These are phyloP conservation scores for Danaus plexippus DNA, from an alignment of 1,140 invertebrate species.

Conservation along the genomic window DNA sequence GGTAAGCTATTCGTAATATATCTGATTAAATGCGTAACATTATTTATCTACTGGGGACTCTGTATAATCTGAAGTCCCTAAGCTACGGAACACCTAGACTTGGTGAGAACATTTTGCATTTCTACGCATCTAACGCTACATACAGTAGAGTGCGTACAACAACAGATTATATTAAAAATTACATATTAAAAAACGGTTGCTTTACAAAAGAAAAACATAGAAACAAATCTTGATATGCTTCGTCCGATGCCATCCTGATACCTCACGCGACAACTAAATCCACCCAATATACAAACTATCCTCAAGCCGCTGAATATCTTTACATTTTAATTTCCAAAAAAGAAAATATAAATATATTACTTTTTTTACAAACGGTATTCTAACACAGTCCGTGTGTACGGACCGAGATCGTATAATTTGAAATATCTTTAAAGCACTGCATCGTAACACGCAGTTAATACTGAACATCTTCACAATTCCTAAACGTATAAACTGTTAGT, in stretches of 20 bases:
- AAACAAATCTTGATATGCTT: slow-evolving; percentile 47
- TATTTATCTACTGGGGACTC: too few relatives aligned
- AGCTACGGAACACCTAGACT: slow-evolving; percentile 61
- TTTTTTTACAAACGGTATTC: too few relatives aligned
- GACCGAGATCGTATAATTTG: slow-evolving; percentile 22
- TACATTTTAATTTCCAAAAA: slow-evolving; percentile 33
- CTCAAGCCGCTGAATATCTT: slow-evolving; percentile 48
- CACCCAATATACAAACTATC: not conserved
- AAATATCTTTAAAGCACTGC: slow-evolving; percentile 34
- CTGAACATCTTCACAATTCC: slow-evolving; percentile 21
- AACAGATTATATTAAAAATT: slow-evolving; percentile 29
- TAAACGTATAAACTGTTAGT: not conserved
- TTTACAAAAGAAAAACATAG: slow-evolving; percentile 19
- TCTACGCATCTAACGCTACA: slow-evolving; percentile 48
- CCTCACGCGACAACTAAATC: slow-evolving; percentile 21
- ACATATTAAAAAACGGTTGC: too few relatives aligned
- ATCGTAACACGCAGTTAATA: slow-evolving; percentile 33
- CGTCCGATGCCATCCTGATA: slow-evolving; percentile 18
- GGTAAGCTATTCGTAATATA: too few relatives aligned
- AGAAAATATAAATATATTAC: slow-evolving; percentile 24
- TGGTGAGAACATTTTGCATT: slow-evolving; percentile 42
- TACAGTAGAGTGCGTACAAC: slow-evolving; percentile 44
- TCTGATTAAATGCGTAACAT: too few relatives aligned
- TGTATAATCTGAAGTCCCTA: slow-evolving; percentile 24
- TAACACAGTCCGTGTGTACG: slow-evolving; percentile 17